Evolutionary conservation across 2,888 invertebrate genomes (phyloP).

Genomic region (Ophioninae sp.): DNA sequence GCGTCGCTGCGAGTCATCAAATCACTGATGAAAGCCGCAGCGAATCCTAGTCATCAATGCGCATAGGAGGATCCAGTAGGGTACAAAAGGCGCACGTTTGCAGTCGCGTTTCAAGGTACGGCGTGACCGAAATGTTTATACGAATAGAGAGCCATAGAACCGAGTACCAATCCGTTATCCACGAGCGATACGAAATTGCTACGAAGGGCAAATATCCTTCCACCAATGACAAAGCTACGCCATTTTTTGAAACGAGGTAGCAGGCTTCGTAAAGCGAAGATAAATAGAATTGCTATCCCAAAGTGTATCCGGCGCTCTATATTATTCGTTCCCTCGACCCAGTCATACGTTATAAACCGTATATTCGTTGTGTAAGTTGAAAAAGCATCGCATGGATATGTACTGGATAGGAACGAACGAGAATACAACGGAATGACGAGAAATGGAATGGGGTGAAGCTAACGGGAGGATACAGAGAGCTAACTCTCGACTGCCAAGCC

Average conservation of each 20-base stretch:
- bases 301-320: slow-evolving; percentile 64
- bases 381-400: slow-evolving; percentile 50
- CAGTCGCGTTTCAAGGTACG: not conserved
- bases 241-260: slow-evolving; percentile 70
- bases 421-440: slow-evolving; percentile 47
- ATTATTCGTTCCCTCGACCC: slow-evolving; percentile 47
- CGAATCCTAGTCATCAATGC: not conserved
- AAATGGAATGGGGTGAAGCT: slow-evolving; percentile 38
- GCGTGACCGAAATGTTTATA: slow-evolving; percentile 25
- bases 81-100: not conserved
- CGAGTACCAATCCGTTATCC: slow-evolving; percentile 32
- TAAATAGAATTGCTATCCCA: slow-evolving; percentile 70
- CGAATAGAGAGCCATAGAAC: slow-evolving; percentile 7
- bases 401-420: not conserved
- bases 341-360: slow-evolving; percentile 55
- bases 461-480: slow-evolving; percentile 35
- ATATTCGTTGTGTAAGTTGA: slow-evolving; percentile 45
- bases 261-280: slow-evolving; percentile 74
- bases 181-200: slow-evolving; percentile 71
- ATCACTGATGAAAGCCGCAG: slow-evolving; percentile 16
- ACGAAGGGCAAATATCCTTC: slow-evolving; percentile 72
- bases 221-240: slow-evolving; percentile 74
- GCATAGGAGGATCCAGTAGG: not conserved
- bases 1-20: slow-evolving; percentile 23
- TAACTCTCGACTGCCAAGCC: slow-evolving; percentile 59